Evolutionary conservation across 2,113 vertebrate genomes (phyloP).

Genomic region (Eclectus roratus): DNA sequence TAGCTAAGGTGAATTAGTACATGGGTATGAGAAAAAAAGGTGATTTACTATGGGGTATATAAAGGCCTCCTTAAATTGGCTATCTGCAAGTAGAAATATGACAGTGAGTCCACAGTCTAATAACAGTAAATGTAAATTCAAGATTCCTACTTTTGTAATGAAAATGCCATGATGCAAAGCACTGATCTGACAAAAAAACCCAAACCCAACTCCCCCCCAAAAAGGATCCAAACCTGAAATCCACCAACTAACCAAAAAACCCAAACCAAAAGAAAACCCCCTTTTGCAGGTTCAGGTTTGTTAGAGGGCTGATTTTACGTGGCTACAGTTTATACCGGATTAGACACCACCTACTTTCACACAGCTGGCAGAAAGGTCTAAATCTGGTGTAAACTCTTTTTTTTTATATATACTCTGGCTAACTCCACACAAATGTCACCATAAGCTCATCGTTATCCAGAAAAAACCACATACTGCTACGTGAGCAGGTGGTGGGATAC

Average conservation of each 20-base stretch:
- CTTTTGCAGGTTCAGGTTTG: background rate
- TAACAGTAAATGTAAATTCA: background rate
- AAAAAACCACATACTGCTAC: background rate
- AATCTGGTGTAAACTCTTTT: background rate
- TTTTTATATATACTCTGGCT: background rate
- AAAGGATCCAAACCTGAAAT: background rate
- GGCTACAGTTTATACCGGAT: background rate
- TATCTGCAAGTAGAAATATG: background rate
- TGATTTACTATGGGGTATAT: background rate
- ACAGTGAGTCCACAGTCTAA: background rate
- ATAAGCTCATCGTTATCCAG: background rate
- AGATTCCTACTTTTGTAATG: background rate
- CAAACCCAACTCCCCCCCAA: background rate
- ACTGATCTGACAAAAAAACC: background rate
- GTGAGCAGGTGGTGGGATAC: background rate
- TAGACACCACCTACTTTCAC: background rate
- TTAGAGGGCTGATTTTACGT: background rate
- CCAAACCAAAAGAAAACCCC: background rate
- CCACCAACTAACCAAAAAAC: background rate
- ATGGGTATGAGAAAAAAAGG: background rate
- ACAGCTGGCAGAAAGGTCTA: background rate
- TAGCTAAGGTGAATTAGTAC: background rate
- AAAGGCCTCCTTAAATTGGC: background rate
- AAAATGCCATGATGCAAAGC: background rate
- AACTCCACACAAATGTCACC: background rate